Evolutionary conservation across 1,140 invertebrate genomes (phyloP).

Genomic region (Dufourea novaeangliae): DNA sequence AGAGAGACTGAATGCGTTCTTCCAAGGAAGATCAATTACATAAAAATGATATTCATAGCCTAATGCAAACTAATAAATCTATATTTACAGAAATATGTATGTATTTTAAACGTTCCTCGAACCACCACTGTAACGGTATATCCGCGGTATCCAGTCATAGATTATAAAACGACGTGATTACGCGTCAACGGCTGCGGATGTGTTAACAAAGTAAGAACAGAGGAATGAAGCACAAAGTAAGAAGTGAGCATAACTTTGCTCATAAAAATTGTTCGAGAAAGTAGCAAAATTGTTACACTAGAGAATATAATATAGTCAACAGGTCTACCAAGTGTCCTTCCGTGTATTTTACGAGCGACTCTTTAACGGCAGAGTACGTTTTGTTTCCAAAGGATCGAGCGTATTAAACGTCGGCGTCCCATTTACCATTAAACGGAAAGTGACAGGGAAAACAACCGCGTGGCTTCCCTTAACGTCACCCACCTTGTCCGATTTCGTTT

Average conservation of each 20-base stretch:
- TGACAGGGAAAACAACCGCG: not conserved
- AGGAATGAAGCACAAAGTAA: too few species aligned
- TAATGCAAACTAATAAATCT: too few species aligned
- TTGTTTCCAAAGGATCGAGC: not conserved
- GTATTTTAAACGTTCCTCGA: too few species aligned
- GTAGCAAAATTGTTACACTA: constrained; percentile 16
- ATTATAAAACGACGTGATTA: too few species aligned
- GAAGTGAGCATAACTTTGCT: not conserved
- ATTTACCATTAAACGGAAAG: not conserved
- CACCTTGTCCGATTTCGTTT: constrained; percentile 94
- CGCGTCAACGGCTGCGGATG: not conserved
- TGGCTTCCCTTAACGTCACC: constrained; percentile 63
- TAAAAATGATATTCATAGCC: too few species aligned
- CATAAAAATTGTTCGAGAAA: not conserved
- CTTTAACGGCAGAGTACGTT: not conserved
- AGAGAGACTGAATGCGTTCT: too few species aligned
- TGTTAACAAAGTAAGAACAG: not conserved
- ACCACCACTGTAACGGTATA: too few species aligned
- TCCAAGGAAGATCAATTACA: too few species aligned
- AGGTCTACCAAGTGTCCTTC: constrained; percentile 18
- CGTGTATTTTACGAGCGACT: constrained; percentile 9
- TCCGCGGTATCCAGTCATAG: too few species aligned
- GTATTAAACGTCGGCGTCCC: not conserved
- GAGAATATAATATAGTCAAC: constrained; percentile 19
- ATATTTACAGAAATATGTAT: too few species aligned